phyloP scores from a whole-genome alignment of 2,113 vertebrate species.

The Pimephales promelas region DNA sequence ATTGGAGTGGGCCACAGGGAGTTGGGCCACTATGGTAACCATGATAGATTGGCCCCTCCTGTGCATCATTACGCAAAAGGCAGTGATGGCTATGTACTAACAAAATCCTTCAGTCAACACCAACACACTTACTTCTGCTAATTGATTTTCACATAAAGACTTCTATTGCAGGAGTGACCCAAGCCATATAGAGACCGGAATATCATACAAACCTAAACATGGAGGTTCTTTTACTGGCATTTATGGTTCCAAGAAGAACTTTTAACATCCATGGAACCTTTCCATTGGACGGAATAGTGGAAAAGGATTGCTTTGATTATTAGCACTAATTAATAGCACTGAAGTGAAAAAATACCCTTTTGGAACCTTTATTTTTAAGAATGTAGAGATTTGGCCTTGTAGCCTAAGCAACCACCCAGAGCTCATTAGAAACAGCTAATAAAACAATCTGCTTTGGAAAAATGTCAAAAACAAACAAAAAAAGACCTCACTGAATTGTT shows the following conservation, averaged over 20 bases:
- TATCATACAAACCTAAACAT: neutral
- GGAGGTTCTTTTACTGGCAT: no score
- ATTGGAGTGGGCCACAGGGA: slow-evolving; percentile 2
- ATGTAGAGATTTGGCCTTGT: no score
- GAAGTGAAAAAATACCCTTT: no score
- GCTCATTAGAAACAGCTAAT: no score
- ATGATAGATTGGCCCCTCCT: neutral
- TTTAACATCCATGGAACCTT: no score
- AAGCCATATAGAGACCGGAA: neutral
- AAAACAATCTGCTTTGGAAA: no score
- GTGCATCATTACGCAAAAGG: neutral
- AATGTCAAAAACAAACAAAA: neutral
- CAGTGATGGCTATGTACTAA: slow-evolving; percentile 11
- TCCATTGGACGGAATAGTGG: no score
- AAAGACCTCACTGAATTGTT: neutral
- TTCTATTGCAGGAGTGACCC: neutral
- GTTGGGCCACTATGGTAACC: slow-evolving; percentile 7
- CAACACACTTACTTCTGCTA: neutral
- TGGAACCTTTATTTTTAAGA: no score
- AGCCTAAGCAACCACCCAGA: no score
- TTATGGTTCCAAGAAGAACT: no score
- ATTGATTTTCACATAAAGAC: neutral
- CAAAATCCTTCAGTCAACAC: neutral
- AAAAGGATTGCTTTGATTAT: no score
- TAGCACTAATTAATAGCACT: no score